Evolutionary conservation across 2,113 vertebrate species (phyloP).

Genomic region (Gavialis gangeticus): DNA sequence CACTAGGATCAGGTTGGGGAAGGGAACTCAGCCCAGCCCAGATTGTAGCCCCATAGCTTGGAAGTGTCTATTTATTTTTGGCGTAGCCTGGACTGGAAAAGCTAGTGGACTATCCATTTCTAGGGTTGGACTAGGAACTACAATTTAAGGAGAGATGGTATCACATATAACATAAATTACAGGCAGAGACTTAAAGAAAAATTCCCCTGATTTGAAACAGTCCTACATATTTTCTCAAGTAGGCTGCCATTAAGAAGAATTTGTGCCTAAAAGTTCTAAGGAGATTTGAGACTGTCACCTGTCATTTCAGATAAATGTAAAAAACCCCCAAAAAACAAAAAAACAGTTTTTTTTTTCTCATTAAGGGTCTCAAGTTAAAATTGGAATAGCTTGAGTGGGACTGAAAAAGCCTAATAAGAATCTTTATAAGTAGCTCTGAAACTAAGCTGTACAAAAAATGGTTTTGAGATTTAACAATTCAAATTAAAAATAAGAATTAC

Average conservation of each 20-base stretch:
- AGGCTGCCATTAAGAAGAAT: background rate
- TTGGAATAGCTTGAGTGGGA: background rate
- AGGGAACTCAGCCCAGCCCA: too few relatives aligned
- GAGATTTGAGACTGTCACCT: background rate
- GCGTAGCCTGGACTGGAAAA: too few relatives aligned
- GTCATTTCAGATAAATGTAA: background rate
- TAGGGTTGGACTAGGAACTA: too few relatives aligned
- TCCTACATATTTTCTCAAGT: background rate
- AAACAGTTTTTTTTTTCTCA: background rate
- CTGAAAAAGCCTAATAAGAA: background rate
- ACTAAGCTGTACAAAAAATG: background rate
- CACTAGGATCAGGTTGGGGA: too few relatives aligned
- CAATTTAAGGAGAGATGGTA: background rate
- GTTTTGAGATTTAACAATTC: background rate
- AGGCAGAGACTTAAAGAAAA: rapidly evolving
- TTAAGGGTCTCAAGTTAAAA: background rate
- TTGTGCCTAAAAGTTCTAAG: background rate
- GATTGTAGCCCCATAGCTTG: too few relatives aligned
- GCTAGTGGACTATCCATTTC: too few relatives aligned
- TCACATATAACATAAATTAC: background rate
- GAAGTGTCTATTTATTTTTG: too few relatives aligned
- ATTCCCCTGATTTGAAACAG: background rate
- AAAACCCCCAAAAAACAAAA: background rate
- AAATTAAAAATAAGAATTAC: background rate
- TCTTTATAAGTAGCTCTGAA: conserved; percentile 6